Conservation (phyloP, 2,797 vertebrate genomes). For the Ptychobarbus kaznakovi region DNA sequence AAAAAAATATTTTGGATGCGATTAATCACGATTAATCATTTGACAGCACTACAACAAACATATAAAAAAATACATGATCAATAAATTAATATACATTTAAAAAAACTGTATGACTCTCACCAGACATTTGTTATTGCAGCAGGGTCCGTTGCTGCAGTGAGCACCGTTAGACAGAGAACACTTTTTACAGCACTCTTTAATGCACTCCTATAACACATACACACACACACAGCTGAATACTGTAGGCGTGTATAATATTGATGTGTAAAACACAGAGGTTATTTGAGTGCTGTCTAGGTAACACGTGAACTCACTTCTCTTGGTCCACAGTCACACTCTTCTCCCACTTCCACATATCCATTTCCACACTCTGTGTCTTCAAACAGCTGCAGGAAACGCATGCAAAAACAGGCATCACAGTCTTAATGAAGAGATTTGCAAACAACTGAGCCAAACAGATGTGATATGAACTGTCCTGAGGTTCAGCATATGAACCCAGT, state of each 20-base stretch:
- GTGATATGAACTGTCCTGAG: background rate
- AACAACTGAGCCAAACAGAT: background rate
- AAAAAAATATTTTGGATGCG: too few species aligned
- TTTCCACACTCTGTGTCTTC: conserved; percentile 94
- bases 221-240: background rate
- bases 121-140: conserved; percentile 95
- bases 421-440: background rate
- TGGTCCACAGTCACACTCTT: conserved; percentile 95
- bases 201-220: conserved; percentile 86
- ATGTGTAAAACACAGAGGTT: background rate
- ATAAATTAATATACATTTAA: background rate
- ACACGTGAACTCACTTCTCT: conserved; percentile 81
- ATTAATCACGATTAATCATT: too few species aligned
- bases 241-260: background rate
- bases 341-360: conserved; percentile 93
- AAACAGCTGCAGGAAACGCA: conserved; percentile 77
- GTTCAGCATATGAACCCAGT: background rate
- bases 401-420: background rate
- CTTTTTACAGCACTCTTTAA: conserved; percentile 96
- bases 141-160: conserved; percentile 96
- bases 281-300: background rate
- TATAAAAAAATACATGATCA: background rate
- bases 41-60: background rate
- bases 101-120: conserved; percentile 73
- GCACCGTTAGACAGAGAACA: conserved; percentile 97